Evolutionary conservation across 2,888 invertebrate species (phyloP), one percentile per base, ranked within the genome.

Genomic region (Drosophila borealis): DNA sequence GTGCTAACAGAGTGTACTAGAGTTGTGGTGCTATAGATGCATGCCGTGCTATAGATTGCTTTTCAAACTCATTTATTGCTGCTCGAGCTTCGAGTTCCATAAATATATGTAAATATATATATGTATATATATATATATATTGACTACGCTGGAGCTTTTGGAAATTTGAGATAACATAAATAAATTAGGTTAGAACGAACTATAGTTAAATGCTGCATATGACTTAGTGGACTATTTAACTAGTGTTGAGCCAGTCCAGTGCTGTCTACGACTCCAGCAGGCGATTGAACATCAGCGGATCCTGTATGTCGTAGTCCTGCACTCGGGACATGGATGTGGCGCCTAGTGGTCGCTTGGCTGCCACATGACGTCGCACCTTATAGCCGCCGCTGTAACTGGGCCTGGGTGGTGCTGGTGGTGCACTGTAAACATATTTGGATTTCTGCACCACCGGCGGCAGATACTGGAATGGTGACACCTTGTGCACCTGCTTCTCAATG

Each of bases 401-500:
- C 6, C 70, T 61, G 29, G 80, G 78, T 14, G 70, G 66, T 42
- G 48, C 29, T 10, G 69, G 84, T 4, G 91, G 90, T 60, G 89
- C 85, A 37, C 78, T 90, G 65, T 90, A 91, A 5, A 88, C 78
- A 46, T 91, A 90, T 54, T 91, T 91, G 17, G 88, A 81, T 61
- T 90, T 91, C 49, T 90, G 90, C 76, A 89, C 87, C 33, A 88
- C 86, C 0, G 91, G 89, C 4, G 89, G 89, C 53, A 89, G 56
- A 44, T 81, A 85, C 11, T 90, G 78, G 60, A 78, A 89, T 2
- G 85, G 79, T 5, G 71, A 63, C 49, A 37, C 45, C 36, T 91
- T 91, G 46, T 91, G 84, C 36, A 91, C 85, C 66, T 90, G 90
- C 56, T 91, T 91, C 63, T 91, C 91, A 13, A 91, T 81, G 19